A percentile compares a stretch with the other conserved stretches of the same genome.
Evolutionary conservation across 2,113 vertebrate species (phyloP).

Genomic region (Paraplagusia blochii): DNA sequence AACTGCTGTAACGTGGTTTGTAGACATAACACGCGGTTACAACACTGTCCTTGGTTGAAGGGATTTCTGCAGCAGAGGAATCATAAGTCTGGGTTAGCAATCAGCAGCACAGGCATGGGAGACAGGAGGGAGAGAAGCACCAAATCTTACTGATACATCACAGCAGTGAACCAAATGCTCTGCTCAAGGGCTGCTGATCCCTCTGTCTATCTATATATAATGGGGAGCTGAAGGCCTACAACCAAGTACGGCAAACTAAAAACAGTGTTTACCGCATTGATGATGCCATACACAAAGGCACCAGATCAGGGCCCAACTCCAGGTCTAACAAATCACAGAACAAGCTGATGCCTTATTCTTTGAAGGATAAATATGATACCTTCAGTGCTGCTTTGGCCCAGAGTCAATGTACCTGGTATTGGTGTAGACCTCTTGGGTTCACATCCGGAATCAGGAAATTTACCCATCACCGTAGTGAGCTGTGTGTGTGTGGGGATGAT

Average conservation of each 20-base stretch:
- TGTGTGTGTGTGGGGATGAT: too few species aligned
- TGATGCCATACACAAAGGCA: too few species aligned
- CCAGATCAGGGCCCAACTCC: too few species aligned
- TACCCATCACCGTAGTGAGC: too few species aligned
- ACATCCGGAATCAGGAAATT: too few species aligned
- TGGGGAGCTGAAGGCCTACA: background rate
- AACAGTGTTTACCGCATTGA: background rate
- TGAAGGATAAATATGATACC: too few species aligned
- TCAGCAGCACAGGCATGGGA: conserved; percentile 27
- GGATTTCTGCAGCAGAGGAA: conserved; percentile 41
- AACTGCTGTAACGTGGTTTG: conserved; percentile 25
- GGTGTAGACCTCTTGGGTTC: too few species aligned
- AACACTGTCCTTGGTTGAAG: conserved; percentile 49
- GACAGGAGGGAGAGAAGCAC: conserved; percentile 22
- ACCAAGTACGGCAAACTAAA: background rate
- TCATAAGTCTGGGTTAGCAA: conserved; percentile 45
- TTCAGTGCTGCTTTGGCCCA: too few species aligned
- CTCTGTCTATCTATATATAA: conserved; percentile 25
- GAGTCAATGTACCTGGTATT: too few species aligned
- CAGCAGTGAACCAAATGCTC: conserved; percentile 31
- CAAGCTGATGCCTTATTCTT: too few species aligned
- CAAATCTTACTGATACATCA: conserved; percentile 36
- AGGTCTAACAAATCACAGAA: background rate
- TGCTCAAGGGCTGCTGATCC: conserved; percentile 33
- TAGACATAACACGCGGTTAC: conserved; percentile 33